Base-by-base conservation (phyloP, 2,113 vertebrate species). In the Synchiropus splendidus region DNA sequence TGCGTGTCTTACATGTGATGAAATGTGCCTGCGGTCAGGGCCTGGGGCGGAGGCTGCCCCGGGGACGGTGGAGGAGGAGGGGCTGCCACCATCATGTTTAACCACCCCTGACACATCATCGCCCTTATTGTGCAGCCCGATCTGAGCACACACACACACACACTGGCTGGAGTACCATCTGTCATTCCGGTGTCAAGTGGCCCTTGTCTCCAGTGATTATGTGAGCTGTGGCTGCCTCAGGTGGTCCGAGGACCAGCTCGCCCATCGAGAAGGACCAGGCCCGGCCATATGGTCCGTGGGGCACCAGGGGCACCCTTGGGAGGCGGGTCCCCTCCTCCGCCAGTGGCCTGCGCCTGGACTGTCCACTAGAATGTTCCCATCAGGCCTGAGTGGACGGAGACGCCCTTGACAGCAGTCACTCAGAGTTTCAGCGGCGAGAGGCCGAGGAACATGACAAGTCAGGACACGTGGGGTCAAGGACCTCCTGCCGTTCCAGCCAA, bases 141-240 rank as follows among this genome's bases (percentile, higher is more conserved):
- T 77, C 75, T 72, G 68, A 73, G 58, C 55, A 67, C 56, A 72
- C 31, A 36, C 39, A 49, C 36, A 54, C 58, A 67, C 64, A 52
- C 48, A 47, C 50, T 56, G 47, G 51, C 68, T 65, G 74, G 72
- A 79, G 77, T 65, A 81, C 84, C 84, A 87, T 86, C 83, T 87
- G 85, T 84, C 80, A 79, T 53, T 55, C 67, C 65, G 80, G 82
- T 83, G 84, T 85, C 81, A 80, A 85, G 85, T 85, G 81, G 76
- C 80, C 58, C 78, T 82, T 77, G 76, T 83, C 81, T 81, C 62
- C 69, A 75, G 51, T 85, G 81, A 85, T 85, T 83, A 80, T 72
- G 63, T 72, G 74, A 74, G 70, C 67, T 75, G 58, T 67, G 59
- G 66, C 67, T 76, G 78, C 82, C 78, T 84, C 74, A 82, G 78